Conservation (phyloP, 2,113 vertebrate species). For the Setophaga coronata region DNA sequence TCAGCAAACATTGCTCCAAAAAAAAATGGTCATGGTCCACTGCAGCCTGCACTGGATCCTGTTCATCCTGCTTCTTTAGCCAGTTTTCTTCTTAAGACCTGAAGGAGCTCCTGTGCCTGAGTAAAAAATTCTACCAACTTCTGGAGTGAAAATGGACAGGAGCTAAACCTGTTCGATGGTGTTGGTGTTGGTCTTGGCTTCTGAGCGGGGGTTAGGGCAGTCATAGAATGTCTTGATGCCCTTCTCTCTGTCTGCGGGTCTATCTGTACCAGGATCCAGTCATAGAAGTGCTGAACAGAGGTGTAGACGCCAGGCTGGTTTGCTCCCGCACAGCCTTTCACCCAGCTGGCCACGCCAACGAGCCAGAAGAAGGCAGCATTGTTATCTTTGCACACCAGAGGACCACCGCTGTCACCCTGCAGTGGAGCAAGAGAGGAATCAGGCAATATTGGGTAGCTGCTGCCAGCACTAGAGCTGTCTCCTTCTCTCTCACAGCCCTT, state of each 20-base stretch:
- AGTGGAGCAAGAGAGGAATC: neutral
- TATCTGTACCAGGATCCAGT: neutral
- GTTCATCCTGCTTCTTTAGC: neutral
- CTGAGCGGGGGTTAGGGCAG: fast-evolving
- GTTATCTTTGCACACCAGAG: neutral
- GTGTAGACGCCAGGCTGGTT: neutral
- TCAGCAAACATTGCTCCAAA: neutral
- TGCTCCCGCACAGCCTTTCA: neutral
- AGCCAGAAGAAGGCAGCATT: neutral
- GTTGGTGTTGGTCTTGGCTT: neutral
- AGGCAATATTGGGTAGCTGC: neutral
- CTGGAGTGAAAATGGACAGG: neutral
- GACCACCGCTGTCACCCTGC: neutral
- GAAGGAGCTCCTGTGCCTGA: neutral
- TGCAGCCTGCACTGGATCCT: neutral
- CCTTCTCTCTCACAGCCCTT: neutral
- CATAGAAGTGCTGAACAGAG: neutral
- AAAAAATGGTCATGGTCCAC: neutral
- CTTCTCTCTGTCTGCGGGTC: fast-evolving
- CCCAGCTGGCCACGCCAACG: neutral
- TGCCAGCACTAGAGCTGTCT: neutral
- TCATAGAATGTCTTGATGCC: neutral
- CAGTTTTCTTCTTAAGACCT: neutral
- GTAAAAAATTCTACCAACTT: neutral
- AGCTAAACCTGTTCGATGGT: neutral